Evolutionary conservation across 2,113 vertebrate species (phyloP).

Genomic region (Alouatta palliata): DNA sequence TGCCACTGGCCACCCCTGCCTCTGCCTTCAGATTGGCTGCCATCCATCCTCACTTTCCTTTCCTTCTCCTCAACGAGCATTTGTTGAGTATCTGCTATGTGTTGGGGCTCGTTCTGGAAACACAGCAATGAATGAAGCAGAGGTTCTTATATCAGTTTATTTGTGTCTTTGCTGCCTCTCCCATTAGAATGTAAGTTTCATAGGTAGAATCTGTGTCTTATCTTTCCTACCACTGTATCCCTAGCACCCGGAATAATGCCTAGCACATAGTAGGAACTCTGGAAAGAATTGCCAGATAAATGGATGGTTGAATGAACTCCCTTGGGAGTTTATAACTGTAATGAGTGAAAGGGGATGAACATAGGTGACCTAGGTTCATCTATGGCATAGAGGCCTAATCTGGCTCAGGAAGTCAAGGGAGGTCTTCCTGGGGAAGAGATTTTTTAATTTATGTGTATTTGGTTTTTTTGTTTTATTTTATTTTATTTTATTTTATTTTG

Average conservation of each 20-base stretch:
- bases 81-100: not conserved
- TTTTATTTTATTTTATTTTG: too few species aligned
- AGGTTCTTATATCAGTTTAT: not conserved
- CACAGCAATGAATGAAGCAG: not conserved
- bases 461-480: too few species aligned
- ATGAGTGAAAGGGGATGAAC: not conserved
- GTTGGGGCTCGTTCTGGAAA: not conserved
- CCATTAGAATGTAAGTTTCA: not conserved
- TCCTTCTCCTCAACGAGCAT: not conserved
- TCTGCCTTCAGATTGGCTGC: not conserved
- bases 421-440: not conserved
- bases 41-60: not conserved
- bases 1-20: not conserved
- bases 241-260: not conserved
- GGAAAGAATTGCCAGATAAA: not conserved
- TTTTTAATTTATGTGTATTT: not conserved
- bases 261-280: not conserved
- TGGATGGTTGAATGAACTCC: not conserved
- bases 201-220: not conserved
- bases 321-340: not conserved
- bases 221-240: not conserved
- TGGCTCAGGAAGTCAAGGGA: not conserved
- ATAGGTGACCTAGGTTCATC: too few species aligned
- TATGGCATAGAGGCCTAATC: not conserved
- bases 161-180: conserved; percentile 8